A percentile compares a stretch with the other conserved stretches of the same genome.
Conservation (phyloP, 2,888 invertebrate species). For the Hesperia comma region DNA sequence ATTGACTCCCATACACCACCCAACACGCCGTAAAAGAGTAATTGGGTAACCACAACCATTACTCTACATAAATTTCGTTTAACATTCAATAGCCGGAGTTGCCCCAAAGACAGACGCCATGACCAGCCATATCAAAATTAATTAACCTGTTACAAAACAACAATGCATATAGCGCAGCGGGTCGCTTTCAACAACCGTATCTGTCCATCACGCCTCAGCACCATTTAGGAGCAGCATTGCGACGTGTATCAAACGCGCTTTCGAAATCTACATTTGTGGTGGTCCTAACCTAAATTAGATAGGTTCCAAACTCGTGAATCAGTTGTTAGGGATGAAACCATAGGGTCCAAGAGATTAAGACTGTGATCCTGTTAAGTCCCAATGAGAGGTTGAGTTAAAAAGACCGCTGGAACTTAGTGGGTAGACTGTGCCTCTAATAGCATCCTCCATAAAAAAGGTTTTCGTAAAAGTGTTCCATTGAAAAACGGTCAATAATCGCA, state of each 20-base stretch:
- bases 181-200: constrained; percentile 54
- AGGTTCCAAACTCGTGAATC: background rate
- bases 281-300: background rate
- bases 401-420: too few relatives aligned
- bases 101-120: background rate
- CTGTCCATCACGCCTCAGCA: constrained; percentile 47
- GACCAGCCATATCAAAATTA: constrained; percentile 11
- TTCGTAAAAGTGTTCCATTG: too few relatives aligned
- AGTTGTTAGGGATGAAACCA: too few relatives aligned
- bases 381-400: too few relatives aligned
- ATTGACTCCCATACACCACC: too few relatives aligned
- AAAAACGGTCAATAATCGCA: too few relatives aligned
- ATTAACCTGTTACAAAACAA: constrained; percentile 38
- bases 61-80: constrained; percentile 18
- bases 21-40: constrained; percentile 13
- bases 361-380: too few relatives aligned
- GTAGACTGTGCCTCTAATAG: too few relatives aligned
- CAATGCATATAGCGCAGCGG: constrained; percentile 55
- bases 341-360: too few relatives aligned
- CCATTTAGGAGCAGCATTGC: constrained; percentile 46
- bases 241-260: constrained; percentile 38
- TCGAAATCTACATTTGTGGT: constrained; percentile 38
- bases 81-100: constrained; percentile 21
- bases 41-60: constrained; percentile 22
- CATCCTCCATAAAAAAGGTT: too few relatives aligned